Evolutionary conservation across 2,888 invertebrate species (phyloP), one percentile per base, ranked within the genome.

Genomic region (Nezara viridula): DNA sequence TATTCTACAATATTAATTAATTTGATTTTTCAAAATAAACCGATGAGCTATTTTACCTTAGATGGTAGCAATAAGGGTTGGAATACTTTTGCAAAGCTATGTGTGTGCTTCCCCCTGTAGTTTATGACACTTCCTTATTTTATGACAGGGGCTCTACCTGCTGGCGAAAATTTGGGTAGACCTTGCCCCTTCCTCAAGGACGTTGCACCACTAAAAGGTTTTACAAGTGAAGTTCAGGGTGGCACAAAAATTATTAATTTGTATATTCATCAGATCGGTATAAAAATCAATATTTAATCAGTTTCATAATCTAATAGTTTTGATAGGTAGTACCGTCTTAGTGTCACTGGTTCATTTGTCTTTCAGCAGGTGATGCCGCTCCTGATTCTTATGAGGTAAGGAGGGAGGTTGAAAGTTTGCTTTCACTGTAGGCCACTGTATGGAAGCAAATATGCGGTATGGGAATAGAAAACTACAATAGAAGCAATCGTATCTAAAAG

Each of bases 391-490:
- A 37, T 77, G 40, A 44, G 77, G 40, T 40, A 77, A 40, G 77
- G 77, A 77, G 77, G 40, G 40, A 77, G 27, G 77, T 40, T 77
- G 77, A 77, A 77, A 77, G 77, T 77, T 77, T 77, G 77, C 77
- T 77, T 77, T 77, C 77, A 77, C 77, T 77, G 40, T 77, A 24
- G 24, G 40, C 77, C 40, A 37, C 77, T 77, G 40, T 40, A 40
- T 77, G 21, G 37, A 77, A 77, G 24, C 77, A 24, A 77, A 60
- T 60, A 60, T 27, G 60, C 60, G 60, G 27, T 60, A 32, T 27
- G 60, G 27, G 60, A 60, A 60, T 60, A 16, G 60, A 60, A 60
- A 60, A 60, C 27, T 32, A 60, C 27, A 14, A 14, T 60, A 60
- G 16, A 55, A n/a, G 24, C 14, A 27, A 14, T 60, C 32, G 27